A percentile compares a stretch with the other conserved stretches of the same genome.
phyloP scores from a whole-genome alignment of 2,113 vertebrate genomes.

The Myotis lucifugus region DNA sequence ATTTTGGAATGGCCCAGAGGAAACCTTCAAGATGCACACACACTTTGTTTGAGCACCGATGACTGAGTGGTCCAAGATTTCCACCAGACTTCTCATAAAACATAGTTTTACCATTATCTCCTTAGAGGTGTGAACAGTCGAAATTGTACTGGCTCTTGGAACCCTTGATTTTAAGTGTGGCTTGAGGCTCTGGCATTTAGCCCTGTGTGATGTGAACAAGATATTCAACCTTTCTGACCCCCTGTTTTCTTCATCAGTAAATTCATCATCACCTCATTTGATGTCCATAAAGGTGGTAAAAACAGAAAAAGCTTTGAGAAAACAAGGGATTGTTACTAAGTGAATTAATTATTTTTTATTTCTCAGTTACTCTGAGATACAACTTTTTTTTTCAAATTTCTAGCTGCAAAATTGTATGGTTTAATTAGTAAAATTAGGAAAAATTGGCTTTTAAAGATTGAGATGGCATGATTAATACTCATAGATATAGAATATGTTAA shows the following conservation, averaged over 20 bases:
- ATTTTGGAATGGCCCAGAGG: background rate
- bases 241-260: background rate
- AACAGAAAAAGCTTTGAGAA: slow-evolving; percentile 10
- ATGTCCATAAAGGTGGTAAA: background rate
- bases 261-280: background rate
- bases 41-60: background rate
- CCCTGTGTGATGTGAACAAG: background rate
- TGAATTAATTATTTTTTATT: background rate
- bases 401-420: background rate
- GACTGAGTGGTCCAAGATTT: background rate
- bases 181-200: background rate
- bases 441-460: background rate
- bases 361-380: background rate
- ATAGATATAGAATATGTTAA: background rate
- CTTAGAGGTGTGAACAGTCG: background rate
- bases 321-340: background rate
- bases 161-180: background rate
- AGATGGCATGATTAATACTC: background rate
- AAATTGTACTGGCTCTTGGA: background rate
- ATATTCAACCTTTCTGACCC: background rate
- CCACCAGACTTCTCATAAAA: background rate
- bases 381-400: background rate
- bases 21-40: background rate
- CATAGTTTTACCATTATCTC: background rate
- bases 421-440: background rate